These are phyloP conservation scores for Cuculus canorus DNA, from an alignment of 2,797 vertebrate genomes.

Conservation along the genomic window DNA sequence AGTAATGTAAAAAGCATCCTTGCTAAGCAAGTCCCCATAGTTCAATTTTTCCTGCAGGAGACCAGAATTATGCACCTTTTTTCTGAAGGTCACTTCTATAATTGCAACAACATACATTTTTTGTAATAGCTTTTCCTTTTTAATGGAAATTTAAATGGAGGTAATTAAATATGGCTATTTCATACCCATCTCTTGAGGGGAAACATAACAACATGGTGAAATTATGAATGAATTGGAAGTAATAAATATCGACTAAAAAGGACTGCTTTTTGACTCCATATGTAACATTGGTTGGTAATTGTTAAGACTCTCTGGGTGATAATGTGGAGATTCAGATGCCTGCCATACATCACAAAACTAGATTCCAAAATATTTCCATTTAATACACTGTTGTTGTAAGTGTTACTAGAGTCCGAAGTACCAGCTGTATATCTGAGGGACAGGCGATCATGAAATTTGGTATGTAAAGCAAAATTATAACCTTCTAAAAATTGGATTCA, in stretches of 20 bases:
- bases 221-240: not conserved
- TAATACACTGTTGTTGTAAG: not conserved
- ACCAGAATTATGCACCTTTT: conserved; percentile 18
- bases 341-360: not conserved
- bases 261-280: not conserved
- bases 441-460: not conserved
- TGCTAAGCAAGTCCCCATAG: not conserved
- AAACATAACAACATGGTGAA: not conserved
- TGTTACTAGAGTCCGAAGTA: not conserved
- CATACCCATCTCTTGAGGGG: conserved; percentile 9
- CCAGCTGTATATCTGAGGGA: not conserved
- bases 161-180: conserved; percentile 42
- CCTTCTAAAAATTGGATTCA: not conserved
- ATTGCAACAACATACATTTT: conserved; percentile 41
- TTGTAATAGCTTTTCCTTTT: conserved; percentile 36
- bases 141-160: conserved; percentile 23
- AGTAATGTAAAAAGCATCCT: conserved; percentile 30
- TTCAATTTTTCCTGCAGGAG: conserved; percentile 36
- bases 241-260: not conserved
- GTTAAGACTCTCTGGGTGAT: not conserved
- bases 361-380: not conserved
- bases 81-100: conserved; percentile 41
- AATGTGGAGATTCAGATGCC: not conserved
- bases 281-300: not conserved
- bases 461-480: not conserved